These are phyloP conservation scores for Sebastes miniatus DNA, from an alignment of 2,797 vertebrate species.

Conservation along the genomic window DNA sequence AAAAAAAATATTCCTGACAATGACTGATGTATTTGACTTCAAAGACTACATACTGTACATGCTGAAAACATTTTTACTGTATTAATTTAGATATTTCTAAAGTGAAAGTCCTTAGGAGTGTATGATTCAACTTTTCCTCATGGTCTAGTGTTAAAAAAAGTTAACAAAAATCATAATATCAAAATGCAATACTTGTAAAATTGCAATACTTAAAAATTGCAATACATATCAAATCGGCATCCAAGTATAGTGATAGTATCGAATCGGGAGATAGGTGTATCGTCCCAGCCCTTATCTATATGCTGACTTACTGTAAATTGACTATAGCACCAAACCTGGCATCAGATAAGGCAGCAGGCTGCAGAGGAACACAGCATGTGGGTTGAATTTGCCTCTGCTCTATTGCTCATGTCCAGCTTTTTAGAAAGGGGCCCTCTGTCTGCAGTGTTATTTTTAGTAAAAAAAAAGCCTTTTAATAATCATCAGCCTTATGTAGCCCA, in stretches of 20 bases:
- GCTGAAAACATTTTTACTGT: too few relatives aligned
- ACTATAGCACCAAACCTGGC: conserved; percentile 57
- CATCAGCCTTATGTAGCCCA: conserved; percentile 66
- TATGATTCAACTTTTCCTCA: not conserved
- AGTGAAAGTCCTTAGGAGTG: not conserved
- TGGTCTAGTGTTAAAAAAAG: too few relatives aligned
- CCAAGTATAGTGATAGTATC: too few relatives aligned
- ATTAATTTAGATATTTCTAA: too few relatives aligned
- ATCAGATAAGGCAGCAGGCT: conserved; percentile 55
- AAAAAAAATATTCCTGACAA: too few relatives aligned
- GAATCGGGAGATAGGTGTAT: too few relatives aligned
- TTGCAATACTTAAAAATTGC: too few relatives aligned
- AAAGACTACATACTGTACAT: too few relatives aligned
- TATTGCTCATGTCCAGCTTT: conserved; percentile 57
- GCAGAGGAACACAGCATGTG: conserved; percentile 63
- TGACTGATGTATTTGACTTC: too few relatives aligned
- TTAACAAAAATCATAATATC: too few relatives aligned
- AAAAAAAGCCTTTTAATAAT: conserved; percentile 74
- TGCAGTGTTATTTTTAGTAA: conserved; percentile 76
- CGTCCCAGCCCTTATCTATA: not conserved
- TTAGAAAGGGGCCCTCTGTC: conserved; percentile 62
- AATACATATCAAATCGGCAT: accelerated
- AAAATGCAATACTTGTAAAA: too few relatives aligned
- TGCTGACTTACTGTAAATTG: conserved; percentile 67
- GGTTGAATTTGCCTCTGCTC: conserved; percentile 60